Base-by-base conservation (phyloP, 2,797 vertebrate genomes). In the Pelochelys cantorii region DNA sequence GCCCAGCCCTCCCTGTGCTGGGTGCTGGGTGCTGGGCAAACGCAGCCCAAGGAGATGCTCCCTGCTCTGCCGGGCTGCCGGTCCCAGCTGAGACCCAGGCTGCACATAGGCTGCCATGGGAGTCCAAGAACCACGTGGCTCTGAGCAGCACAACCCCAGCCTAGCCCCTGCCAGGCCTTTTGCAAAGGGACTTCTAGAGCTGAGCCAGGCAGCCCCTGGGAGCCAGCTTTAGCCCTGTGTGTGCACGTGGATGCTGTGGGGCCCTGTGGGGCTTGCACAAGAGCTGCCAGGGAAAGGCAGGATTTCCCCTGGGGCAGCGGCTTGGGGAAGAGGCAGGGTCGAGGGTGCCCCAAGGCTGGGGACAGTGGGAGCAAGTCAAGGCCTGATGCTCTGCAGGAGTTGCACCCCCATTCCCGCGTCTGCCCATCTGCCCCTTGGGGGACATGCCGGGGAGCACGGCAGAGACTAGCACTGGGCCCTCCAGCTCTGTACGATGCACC, bases 191-290 rank as follows among this genome's bases (percentile, higher is more conserved):
- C 62, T 9, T 68, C 31, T 34, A 9, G 31, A 68, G 31, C 17
- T 4, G 31, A 34, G 42, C 42, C 42, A 48, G 42, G 42, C 42
- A 48, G 42, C 42, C 42, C 42, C 42, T 42, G 42, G 42, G 42
- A 48, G 8, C 31, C 31, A 4, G 13, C 60, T 31, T 2, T 65
- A 18, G n/a, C n/a, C 17, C 0, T 5, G 31, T 1, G 15, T 14
- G 37, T 9, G 6, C 23, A 25, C 6, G 23, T 37, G 23, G 5
- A 4, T 37, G 18, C n/a, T 2, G 31, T 31, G 7, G 53, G 37
- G 74, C 22, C 4, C 37, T 5, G 12, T 11, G 23, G 74, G 71
- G 42, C 25, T 27, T 14, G 74, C 74, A 9, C 23, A 42, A 77
- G 42, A 29, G n/a, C 18, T 37, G 65, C n/a, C n/a, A 20, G 29